A percentile compares a stretch with the other conserved stretches of the same genome.
Conservation (phyloP, 2,888 invertebrate species). For the Blera fallax region DNA sequence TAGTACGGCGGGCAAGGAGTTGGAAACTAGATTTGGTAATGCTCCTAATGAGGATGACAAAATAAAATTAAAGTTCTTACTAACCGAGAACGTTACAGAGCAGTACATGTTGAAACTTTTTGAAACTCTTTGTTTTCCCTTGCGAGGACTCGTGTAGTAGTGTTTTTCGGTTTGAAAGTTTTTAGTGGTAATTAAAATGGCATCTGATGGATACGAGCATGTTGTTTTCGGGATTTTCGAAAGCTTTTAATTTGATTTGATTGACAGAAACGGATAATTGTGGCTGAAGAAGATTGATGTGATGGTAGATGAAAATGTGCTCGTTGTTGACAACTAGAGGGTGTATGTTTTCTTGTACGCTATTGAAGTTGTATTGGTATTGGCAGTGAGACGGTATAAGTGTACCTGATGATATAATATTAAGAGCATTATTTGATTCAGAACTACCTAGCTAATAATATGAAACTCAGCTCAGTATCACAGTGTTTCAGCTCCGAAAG, state of each 20-base stretch:
- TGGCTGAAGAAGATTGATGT: not conserved
- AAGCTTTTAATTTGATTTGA: slow-evolving; percentile 21
- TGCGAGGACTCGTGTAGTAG: not conserved
- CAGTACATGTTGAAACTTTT: slow-evolving; percentile 10
- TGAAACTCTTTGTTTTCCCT: not conserved
- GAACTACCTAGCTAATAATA: too few species aligned
- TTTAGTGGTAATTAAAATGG: slow-evolving; percentile 31
- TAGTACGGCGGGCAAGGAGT: not conserved
- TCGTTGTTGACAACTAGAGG: not conserved
- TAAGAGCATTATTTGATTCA: too few species aligned
- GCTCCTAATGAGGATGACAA: slow-evolving; percentile 56
- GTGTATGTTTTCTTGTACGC: too few species aligned
- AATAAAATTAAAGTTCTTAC: slow-evolving; percentile 61
- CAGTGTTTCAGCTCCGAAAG: too few species aligned
- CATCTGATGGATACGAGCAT: slow-evolving; percentile 12
- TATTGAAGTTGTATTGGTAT: too few species aligned
- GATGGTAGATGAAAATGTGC: not conserved
- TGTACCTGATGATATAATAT: too few species aligned
- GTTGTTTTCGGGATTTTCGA: not conserved
- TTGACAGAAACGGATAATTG: not conserved
- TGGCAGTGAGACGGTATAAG: too few species aligned
- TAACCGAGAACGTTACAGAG: not conserved
- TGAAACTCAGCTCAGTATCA: too few species aligned
- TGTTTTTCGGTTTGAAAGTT: not conserved
- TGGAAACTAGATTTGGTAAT: slow-evolving; percentile 49